Conservation (phyloP, 1,140 invertebrate genomes). For the Caenorhabditis tropicalis region DNA sequence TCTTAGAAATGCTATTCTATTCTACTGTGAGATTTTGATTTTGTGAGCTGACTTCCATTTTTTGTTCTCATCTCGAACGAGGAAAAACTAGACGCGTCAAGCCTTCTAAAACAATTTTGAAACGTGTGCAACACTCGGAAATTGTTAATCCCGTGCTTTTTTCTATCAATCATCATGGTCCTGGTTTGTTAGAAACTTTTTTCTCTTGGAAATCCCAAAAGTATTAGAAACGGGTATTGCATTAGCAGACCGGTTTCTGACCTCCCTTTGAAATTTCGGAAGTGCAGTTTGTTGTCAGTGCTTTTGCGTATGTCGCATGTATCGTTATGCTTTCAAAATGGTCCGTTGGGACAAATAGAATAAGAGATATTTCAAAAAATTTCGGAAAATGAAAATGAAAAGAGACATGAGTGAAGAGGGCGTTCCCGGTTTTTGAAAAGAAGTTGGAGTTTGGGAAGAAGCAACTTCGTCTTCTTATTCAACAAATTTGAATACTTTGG, state of each 20-base stretch:
- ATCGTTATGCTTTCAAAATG: constrained; percentile 22
- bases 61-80: background rate
- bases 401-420: constrained; percentile 30
- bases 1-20: background rate
- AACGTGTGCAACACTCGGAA: too few species aligned
- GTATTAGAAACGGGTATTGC: background rate
- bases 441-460: background rate
- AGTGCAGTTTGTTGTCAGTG: constrained; percentile 5
- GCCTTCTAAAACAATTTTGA: too few species aligned
- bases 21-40: background rate
- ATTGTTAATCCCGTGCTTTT: background rate
- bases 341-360: constrained; percentile 15
- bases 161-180: background rate
- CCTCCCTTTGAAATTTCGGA: background rate
- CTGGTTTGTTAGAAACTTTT: background rate
- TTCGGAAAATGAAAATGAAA: constrained; percentile 5
- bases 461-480: background rate
- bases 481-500: background rate
- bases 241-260: constrained; percentile 20
- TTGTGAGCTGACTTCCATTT: background rate
- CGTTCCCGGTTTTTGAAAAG: constrained; percentile 12
- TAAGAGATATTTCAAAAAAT: constrained; percentile 21
- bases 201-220: background rate
- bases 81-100: background rate
- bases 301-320: constrained; percentile 27